Evolutionary conservation across 2,113 vertebrate species (phyloP).

Genomic region (Trichechus manatus): DNA sequence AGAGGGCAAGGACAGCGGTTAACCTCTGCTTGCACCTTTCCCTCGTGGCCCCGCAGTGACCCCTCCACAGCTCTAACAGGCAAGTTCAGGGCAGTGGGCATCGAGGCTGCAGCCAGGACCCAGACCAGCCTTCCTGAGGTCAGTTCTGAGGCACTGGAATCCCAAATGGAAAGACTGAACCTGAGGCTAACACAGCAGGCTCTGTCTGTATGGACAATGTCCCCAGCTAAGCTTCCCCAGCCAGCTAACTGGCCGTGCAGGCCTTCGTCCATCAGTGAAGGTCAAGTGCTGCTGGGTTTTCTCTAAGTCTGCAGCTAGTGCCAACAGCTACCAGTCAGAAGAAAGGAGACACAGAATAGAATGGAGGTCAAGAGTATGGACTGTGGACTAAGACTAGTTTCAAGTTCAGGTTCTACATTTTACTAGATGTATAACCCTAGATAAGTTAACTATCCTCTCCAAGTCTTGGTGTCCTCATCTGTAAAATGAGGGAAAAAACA

Average conservation of each 20-base stretch:
- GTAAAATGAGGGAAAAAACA: too few species aligned
- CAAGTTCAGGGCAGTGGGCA: conserved; percentile 10
- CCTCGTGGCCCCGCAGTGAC: not conserved
- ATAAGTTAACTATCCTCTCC: not conserved
- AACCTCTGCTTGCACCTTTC: not conserved
- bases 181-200: conserved; percentile 56
- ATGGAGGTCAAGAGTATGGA: not conserved
- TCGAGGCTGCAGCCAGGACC: not conserved
- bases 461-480: not conserved
- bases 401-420: not conserved
- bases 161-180: conserved; percentile 60
- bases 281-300: conserved; percentile 16
- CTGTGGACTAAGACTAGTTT: not conserved
- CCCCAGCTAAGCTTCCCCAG: not conserved
- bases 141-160: not conserved
- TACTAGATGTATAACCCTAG: too few species aligned
- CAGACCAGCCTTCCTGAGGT: conserved; percentile 33
- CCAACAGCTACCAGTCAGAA: not conserved
- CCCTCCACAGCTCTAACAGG: not conserved
- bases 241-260: not conserved
- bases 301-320: not conserved
- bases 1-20: conserved; percentile 72
- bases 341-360: not conserved
- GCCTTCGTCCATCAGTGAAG: conserved; percentile 12
- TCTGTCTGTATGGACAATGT: not conserved